These are phyloP conservation scores for Chionomys nivalis DNA, from an alignment of 2,113 vertebrate species.

Conservation along the genomic window DNA sequence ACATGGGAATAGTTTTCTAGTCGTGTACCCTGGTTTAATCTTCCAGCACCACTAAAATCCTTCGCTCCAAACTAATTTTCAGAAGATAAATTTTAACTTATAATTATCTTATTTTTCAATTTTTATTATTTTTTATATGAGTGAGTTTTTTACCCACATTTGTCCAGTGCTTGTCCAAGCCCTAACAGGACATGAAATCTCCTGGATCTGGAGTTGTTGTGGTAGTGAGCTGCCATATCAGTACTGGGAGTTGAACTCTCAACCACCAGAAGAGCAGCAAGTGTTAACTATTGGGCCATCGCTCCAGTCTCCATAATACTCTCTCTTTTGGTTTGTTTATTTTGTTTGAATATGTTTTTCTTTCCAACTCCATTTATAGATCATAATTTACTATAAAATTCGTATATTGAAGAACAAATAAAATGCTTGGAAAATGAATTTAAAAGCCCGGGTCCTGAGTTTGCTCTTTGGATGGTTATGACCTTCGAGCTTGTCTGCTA, in stretches of 20 bases:
- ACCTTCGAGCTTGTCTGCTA: not conserved
- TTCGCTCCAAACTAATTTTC: constrained; percentile 14
- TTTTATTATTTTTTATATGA: not conserved
- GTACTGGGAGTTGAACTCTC: not conserved
- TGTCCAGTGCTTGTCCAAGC: not conserved
- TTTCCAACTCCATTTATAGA: constrained; percentile 12
- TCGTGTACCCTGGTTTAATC: not conserved
- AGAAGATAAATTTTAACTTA: not conserved
- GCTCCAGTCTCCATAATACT: not conserved
- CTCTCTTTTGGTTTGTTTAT: not conserved
- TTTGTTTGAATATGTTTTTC: not conserved
- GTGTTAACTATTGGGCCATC: not conserved
- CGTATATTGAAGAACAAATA: not conserved
- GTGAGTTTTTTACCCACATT: not conserved
- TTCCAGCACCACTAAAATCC: not conserved
- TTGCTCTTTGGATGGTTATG: not conserved
- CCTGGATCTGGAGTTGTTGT: not conserved
- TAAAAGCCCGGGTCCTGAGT: not conserved
- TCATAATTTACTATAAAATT: not conserved
- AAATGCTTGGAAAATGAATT: constrained; percentile 46
- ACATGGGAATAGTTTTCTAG: not conserved
- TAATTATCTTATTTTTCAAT: not conserved
- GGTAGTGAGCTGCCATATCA: not conserved
- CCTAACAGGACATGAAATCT: not conserved
- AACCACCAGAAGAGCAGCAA: not conserved